These are phyloP conservation scores for Pocillopora meandrina DNA, from an alignment of 92 coral and sea anemone genomes.

Conservation along the genomic window DNA sequence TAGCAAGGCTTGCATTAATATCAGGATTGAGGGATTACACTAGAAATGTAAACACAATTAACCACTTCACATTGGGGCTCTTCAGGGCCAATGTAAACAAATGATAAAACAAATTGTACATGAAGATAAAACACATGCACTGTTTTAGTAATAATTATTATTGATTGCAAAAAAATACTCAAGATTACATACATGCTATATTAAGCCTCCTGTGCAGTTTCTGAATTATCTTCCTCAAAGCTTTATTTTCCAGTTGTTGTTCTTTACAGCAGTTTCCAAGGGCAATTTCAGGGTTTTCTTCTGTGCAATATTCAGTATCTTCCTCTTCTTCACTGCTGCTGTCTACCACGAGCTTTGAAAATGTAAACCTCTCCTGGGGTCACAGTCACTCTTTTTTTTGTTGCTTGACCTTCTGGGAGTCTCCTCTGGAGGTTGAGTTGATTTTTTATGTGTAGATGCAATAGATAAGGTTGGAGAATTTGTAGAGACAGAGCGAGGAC, in stretches of 20 bases:
- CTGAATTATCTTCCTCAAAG: slow-evolving; percentile 21
- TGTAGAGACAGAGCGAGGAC: neutral
- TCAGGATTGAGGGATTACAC: too few species aligned
- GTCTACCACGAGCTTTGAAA: slow-evolving; percentile 19
- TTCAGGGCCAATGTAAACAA: too few species aligned
- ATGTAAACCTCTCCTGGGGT: slow-evolving; percentile 15
- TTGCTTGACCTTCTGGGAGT: slow-evolving; percentile 21
- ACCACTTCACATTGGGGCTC: too few species aligned
- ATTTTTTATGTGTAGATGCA: neutral
- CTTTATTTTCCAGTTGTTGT: slow-evolving; percentile 31
- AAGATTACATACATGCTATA: slow-evolving; percentile 31
- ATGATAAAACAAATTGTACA: too few species aligned
- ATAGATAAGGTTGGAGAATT: slow-evolving; percentile 14
- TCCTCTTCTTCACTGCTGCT: slow-evolving; percentile 23
- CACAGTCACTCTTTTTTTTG: neutral
- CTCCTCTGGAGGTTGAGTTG: slow-evolving; percentile 25
- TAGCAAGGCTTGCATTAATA: too few species aligned
- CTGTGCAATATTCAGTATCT: neutral
- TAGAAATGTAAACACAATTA: too few species aligned
- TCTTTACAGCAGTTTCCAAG: slow-evolving; percentile 33
- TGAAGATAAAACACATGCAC: neutral
- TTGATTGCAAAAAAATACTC: slow-evolving; percentile 12
- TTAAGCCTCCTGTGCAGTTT: slow-evolving; percentile 24
- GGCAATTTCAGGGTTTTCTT: slow-evolving; percentile 2
- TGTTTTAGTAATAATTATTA: slow-evolving; percentile 4